A percentile compares a stretch with the other conserved stretches of the same genome.
These are phyloP conservation scores for Trichopoda pennipes DNA, from an alignment of 2,888 invertebrate genomes.

Conservation along the genomic window DNA sequence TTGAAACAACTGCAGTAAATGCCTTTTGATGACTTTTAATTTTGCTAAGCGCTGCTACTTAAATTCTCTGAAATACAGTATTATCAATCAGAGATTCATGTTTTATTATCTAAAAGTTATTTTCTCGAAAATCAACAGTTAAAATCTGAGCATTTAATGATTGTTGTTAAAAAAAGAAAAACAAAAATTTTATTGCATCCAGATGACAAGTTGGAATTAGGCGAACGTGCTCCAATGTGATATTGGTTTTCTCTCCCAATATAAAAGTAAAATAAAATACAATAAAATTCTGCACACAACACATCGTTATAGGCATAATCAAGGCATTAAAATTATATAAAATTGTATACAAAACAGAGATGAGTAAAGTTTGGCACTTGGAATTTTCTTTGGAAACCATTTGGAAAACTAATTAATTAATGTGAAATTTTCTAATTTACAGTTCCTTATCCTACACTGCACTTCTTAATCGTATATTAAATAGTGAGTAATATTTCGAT, in stretches of 20 bases:
- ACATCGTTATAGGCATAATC: slow-evolving; percentile 52
- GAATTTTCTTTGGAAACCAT: neutral
- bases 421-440: no score
- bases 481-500: no score
- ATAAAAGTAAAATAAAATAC: slow-evolving; percentile 27
- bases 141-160: slow-evolving; percentile 52
- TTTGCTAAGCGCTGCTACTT: neutral
- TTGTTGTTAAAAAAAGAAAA: slow-evolving; percentile 41
- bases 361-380: neutral
- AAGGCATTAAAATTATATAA: slow-evolving; percentile 36
- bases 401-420: no score
- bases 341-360: neutral
- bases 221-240: slow-evolving; percentile 58
- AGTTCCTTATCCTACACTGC: no score
- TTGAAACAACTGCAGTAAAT: neutral
- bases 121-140: slow-evolving; percentile 39
- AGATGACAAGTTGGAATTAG: slow-evolving; percentile 58
- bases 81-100: no score
- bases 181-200: slow-evolving; percentile 29
- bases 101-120: no score
- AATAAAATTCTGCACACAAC: slow-evolving; percentile 41
- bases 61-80: no score
- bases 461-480: no score
- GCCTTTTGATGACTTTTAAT: slow-evolving; percentile 12
- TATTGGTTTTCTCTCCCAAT: neutral